These are phyloP conservation scores for Panthera tigris DNA, from an alignment of 2,113 vertebrate genomes.

Conservation along the genomic window DNA sequence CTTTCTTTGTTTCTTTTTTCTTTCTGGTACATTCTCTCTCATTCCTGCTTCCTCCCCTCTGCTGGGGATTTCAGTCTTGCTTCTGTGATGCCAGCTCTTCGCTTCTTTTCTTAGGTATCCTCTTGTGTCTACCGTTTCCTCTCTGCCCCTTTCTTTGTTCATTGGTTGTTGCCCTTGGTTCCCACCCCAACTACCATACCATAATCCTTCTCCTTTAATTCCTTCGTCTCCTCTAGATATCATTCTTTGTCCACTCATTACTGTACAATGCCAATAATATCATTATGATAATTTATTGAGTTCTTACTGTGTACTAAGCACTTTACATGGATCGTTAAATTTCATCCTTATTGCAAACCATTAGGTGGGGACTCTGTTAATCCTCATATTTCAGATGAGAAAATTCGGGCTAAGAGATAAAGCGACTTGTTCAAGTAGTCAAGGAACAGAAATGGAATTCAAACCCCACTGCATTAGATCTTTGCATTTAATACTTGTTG, in stretches of 20 bases:
- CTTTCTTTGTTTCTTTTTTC: not conserved
- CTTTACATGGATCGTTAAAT: conserved; percentile 18
- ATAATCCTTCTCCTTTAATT: not conserved
- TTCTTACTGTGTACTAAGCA: conserved; percentile 13
- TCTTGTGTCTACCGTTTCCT: not conserved
- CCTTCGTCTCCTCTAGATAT: not conserved
- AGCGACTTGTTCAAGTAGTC: not conserved
- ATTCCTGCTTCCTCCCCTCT: not conserved
- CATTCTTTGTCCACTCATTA: not conserved
- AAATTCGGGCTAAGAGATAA: conserved; percentile 16
- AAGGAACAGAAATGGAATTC: conserved; percentile 17
- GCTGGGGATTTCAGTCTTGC: not conserved
- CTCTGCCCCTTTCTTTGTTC: not conserved
- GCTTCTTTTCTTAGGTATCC: not conserved
- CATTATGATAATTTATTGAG: conserved; percentile 11
- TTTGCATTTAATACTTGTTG: not conserved
- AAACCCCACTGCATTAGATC: not conserved
- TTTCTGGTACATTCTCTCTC: not conserved
- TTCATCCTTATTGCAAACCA: not conserved
- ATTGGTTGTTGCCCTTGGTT: not conserved
- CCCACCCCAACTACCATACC: too few relatives aligned
- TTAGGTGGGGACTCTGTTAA: not conserved
- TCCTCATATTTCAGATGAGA: conserved; percentile 26
- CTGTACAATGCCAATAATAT: not conserved
- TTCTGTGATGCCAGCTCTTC: not conserved